These are phyloP conservation scores for Tetraneura akinire DNA, from an alignment of 1,140 invertebrate genomes.

Conservation along the genomic window DNA sequence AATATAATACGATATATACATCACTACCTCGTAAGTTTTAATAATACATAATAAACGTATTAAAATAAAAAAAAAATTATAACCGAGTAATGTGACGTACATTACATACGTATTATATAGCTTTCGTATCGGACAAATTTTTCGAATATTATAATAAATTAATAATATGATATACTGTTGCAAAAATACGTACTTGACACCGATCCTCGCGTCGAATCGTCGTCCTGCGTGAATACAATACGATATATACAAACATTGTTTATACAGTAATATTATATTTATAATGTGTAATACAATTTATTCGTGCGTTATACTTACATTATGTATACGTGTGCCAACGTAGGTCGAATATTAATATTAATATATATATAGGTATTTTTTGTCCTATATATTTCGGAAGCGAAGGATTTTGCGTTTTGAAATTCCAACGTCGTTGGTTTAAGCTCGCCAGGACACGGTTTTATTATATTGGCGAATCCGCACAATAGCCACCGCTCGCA, in stretches of 20 bases:
- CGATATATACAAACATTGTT: neutral
- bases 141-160: neutral
- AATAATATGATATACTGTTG: neutral
- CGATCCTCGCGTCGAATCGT: slow-evolving; percentile 4
- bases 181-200: slow-evolving; percentile 39
- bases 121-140: neutral
- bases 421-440: neutral
- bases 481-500: neutral
- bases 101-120: too few relatives aligned
- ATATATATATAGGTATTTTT: slow-evolving; percentile 12
- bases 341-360: slow-evolving; percentile 24
- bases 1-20: too few relatives aligned
- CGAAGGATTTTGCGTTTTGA: slow-evolving; percentile 41
- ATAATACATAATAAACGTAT: too few relatives aligned
- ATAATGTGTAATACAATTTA: neutral
- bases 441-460: neutral
- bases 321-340: neutral
- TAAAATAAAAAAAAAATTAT: too few relatives aligned
- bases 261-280: too few relatives aligned
- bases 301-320: slow-evolving; percentile 16
- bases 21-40: too few relatives aligned
- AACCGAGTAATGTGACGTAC: too few relatives aligned
- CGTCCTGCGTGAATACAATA: neutral
- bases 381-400: slow-evolving; percentile 1
- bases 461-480: neutral